Percentiles rank a stretch among this genome's conserved stretches.
These are phyloP conservation scores for Xylota segnis DNA, from an alignment of 2,888 invertebrate genomes.

Conservation along the genomic window DNA sequence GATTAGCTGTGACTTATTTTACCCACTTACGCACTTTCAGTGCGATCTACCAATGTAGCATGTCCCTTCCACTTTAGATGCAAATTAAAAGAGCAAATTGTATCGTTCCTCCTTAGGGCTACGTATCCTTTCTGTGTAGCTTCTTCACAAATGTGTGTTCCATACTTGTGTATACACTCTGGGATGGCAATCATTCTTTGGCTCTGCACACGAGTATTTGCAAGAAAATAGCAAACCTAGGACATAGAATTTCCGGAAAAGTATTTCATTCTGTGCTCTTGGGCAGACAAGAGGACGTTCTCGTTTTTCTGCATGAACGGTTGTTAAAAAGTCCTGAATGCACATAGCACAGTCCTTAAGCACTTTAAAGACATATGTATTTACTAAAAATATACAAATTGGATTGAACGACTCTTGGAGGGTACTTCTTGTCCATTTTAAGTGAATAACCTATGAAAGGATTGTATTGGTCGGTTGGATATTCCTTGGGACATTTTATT, in stretches of 20 bases:
- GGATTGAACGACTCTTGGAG: constrained; percentile 12
- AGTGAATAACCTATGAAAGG: constrained; percentile 55
- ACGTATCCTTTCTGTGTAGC: constrained; percentile 1
- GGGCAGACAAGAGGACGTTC: constrained; percentile 63
- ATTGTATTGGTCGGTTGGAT: constrained; percentile 58
- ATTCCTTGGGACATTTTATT: not conserved
- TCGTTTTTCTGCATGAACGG: constrained; percentile 66
- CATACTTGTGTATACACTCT: constrained; percentile 9
- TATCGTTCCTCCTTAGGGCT: constrained; percentile 13
- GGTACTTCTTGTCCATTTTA: constrained; percentile 43
- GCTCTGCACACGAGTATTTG: constrained; percentile 23
- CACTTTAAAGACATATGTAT: constrained; percentile 55
- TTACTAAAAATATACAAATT: constrained; percentile 51
- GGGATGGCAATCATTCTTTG: constrained; percentile 39
- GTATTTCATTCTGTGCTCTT: constrained; percentile 48
- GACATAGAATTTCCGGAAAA: constrained; percentile 24
- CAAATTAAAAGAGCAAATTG: constrained; percentile 51
- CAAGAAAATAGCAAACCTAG: constrained; percentile 40
- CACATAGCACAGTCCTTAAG: constrained; percentile 48
- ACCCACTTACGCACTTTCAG: not conserved
- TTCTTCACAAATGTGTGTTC: not conserved
- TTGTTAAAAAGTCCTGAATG: constrained; percentile 65
- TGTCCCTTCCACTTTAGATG: constrained; percentile 44
- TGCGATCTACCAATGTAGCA: constrained; percentile 4
- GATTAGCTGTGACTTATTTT: not conserved